Evolutionary conservation across 1,140 invertebrate genomes (phyloP), one percentile per base, ranked within the genome.

Genomic region (Doryteuthis pealeii): DNA sequence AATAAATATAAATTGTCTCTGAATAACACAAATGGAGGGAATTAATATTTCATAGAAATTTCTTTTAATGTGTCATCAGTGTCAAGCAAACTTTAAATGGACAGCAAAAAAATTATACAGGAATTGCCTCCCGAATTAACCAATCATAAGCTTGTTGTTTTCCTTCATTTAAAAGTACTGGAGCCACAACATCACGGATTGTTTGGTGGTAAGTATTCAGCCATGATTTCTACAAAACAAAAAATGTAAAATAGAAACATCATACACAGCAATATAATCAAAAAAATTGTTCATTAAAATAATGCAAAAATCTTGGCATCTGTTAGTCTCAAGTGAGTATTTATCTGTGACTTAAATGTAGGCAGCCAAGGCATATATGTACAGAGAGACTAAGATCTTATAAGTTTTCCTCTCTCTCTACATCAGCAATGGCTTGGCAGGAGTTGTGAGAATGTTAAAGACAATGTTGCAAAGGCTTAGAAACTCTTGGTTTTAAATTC

Each of bases 161-260:
- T 0, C 91, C 90, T 76, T 91, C 89, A 69, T 90, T 81, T 76
- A 91, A 85, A 32, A 96, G 88, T 71, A 93, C 88, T 0, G 92
- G 90, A 0, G 93, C 93, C 3, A 96, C 87, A 22, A 91, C 90
- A 4, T 92, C 89, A 58, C 92, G 89, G 71, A 93, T 93, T 76
- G 90, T 87, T 6, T 89, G 84, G 86, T 97, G 95, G 84, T 96
- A 97, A 26, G 89, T 86, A 84, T 97, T 94, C 45, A 97, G 80
- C 87, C 93, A 92, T 32, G 90, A 94, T 90, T 91, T 93, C 88
- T 31, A 87, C 83, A 71, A 78, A 76, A 45, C 33, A 65, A 65
- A 74, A 79, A 75, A 32, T 5, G 35, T 40, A 43, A 65, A 65
- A 74, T 77, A 75, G 28, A 15, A 35, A 66, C 10, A 66, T 10